Percentiles rank a stretch among this genome's conserved stretches.
These are phyloP conservation scores for Torymus texanus DNA, from an alignment of 2,888 invertebrate species.

Conservation along the genomic window DNA sequence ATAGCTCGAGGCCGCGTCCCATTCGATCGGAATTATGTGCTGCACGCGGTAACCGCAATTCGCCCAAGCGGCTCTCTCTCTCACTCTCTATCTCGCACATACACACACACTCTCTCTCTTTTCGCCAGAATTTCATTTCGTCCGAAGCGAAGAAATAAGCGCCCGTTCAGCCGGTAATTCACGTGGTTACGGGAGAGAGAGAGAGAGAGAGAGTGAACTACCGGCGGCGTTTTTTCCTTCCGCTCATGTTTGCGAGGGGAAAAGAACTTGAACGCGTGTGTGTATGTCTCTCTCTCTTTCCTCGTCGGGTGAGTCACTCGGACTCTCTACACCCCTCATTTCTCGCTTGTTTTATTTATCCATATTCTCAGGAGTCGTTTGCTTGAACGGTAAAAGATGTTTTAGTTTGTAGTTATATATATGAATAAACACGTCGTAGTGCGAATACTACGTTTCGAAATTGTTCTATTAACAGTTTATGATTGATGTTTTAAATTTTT, in stretches of 20 bases:
- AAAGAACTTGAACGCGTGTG: background rate
- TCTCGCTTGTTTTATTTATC: constrained; percentile 9
- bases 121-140: constrained; percentile 52
- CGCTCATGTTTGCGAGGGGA: too few relatives aligned
- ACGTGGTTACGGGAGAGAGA: constrained; percentile 16
- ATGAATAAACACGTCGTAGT: too few relatives aligned
- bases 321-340: background rate
- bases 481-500: too few relatives aligned
- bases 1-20: constrained; percentile 47
- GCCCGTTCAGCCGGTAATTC: constrained; percentile 30
- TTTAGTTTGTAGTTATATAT: too few relatives aligned
- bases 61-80: constrained; percentile 7
- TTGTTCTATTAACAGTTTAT: too few relatives aligned
- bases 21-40: constrained; percentile 54
- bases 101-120: constrained; percentile 7
- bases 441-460: too few relatives aligned
- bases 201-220: too few relatives aligned
- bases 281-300: background rate
- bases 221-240: constrained; percentile 12
- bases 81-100: background rate
- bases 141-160: constrained; percentile 36
- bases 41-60: constrained; percentile 49
- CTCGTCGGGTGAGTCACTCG: constrained; percentile 28
- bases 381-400: too few relatives aligned
- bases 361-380: constrained; percentile 9